Base-by-base conservation (phyloP, 2,888 invertebrate genomes). In the Philonicus albiceps region DNA sequence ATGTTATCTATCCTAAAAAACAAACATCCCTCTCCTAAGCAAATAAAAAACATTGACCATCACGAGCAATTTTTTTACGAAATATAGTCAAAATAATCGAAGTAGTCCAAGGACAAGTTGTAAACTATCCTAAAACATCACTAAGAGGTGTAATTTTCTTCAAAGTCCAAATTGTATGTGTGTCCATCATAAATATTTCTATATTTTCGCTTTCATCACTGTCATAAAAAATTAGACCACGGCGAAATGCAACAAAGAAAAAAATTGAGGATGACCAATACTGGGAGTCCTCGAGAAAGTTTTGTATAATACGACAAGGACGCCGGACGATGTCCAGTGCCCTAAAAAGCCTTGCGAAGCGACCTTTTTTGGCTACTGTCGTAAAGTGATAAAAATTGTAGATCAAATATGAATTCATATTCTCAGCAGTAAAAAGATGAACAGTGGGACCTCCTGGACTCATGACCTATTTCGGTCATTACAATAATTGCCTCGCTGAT, bases 391-490 rank as follows among this genome's bases (percentile, higher is more conserved):
- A 76, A 76, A 76, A 76, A 76, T 76, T 22, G 40, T 37, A 76
- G 64, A 64, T 76, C 76, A 76, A 76, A 76, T 76, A 76, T 76
- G 76, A 76, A 76, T 76, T 76, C 76, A 37, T 76, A 76, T 76
- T 19, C 22, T 2, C 37, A 76, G 40, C 40, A n/a, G 40, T 76
- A 40, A 43, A 76, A 74, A 74, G 34, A 31, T 74, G 34, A 34
- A 74, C 74, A 74, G 74, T 74, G 34, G 76, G 76, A 76, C 76
- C 76, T 74, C 76, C 76, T 22, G 76, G 76, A 22, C 22, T 43
- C 40, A 8, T 76, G 43, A 22, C 76, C 76, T 22, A 76, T 40
- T 76, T 76, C 76, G 64, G 64, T 64, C 64, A 64, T 64, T 64
- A 64, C 64, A 64, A 64, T 64, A 64, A 64, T 64, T 64, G 64